Evolutionary conservation across 2,888 invertebrate genomes (phyloP), one percentile per base, ranked within the genome.

Genomic region (Acanthopleura granulata): DNA sequence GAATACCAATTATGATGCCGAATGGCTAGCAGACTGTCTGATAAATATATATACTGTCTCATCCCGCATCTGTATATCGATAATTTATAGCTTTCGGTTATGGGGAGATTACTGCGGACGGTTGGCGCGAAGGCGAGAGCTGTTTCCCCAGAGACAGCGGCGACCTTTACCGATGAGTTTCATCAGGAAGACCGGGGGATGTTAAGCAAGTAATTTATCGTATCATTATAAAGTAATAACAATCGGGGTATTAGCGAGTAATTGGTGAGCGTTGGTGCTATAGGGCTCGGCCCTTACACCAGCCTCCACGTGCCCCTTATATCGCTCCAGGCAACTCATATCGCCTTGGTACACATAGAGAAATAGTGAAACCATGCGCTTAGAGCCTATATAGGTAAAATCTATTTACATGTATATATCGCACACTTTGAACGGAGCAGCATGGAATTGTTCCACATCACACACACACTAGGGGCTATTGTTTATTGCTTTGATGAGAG

Each of bases 151-250:
- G 66, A 66, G 66, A 66, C 22, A 27, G 22, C 16, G 22, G 22
- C 29, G 66, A 66, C 66, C 66, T 66, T 66, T 66, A 18, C 66
- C 29, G 22, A 6, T 66, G 29, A 25, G 25, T 27, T 66, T 66
- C 22, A 66, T 27, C 66, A 16, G 25, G 29, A 66, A 66, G 25
- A 66, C 29, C 18, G 57, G 66, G 29, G 29, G 66, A 66, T 66
- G 66, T 66, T 66, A 66, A 27, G 29, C 25, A 27, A 66, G 66
- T 66, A 66, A 66, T 66, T 27, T 66, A 66, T 66, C 66, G 29
- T 66, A 66, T 27, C 29, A 66, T 66, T 66, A 66, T 66, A 66
- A 66, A 66, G 66, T 66, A 22, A 66, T 66, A 66, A 66, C 66
- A 66, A 66, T 66, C 66, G 57, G 22, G 57, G 57, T 57, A 12